A percentile compares a stretch with the other conserved stretches of the same genome.
Conservation (phyloP, 2,797 vertebrate species). For the Sphaeramia orbicularis region DNA sequence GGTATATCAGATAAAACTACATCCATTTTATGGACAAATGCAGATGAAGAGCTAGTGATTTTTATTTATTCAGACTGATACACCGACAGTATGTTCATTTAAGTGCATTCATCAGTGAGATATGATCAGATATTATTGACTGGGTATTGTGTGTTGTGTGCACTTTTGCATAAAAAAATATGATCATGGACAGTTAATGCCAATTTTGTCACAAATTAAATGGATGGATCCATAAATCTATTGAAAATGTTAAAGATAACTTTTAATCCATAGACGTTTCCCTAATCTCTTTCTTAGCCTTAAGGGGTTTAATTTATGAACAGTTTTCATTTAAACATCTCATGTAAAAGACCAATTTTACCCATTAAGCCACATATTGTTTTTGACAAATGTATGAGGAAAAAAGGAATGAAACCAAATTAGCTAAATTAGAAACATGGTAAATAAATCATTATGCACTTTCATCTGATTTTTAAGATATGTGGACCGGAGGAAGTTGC, state of each 20-base stretch:
- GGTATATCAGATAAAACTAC: too few relatives aligned
- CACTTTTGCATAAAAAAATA: constrained; percentile 2
- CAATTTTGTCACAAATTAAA: constrained; percentile 1
- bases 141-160: constrained; percentile 1
- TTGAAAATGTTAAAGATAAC: neutral
- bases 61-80: too few relatives aligned
- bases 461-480: constrained; percentile 6
- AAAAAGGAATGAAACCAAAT: neutral
- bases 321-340: constrained; percentile 1
- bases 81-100: too few relatives aligned
- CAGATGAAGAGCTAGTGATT: too few relatives aligned
- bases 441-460: neutral
- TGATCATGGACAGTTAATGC: neutral
- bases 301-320: constrained; percentile 4
- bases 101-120: too few relatives aligned
- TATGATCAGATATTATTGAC: too few relatives aligned
- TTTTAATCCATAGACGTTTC: neutral
- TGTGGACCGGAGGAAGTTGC: constrained; percentile 1
- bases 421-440: neutral
- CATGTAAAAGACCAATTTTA: neutral
- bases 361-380: neutral
- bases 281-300: neutral
- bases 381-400: neutral
- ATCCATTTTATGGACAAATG: too few relatives aligned
- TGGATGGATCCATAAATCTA: too few relatives aligned